phyloP scores from a whole-genome alignment of 2,888 invertebrate species.

The Xestia c-nigrum region DNA sequence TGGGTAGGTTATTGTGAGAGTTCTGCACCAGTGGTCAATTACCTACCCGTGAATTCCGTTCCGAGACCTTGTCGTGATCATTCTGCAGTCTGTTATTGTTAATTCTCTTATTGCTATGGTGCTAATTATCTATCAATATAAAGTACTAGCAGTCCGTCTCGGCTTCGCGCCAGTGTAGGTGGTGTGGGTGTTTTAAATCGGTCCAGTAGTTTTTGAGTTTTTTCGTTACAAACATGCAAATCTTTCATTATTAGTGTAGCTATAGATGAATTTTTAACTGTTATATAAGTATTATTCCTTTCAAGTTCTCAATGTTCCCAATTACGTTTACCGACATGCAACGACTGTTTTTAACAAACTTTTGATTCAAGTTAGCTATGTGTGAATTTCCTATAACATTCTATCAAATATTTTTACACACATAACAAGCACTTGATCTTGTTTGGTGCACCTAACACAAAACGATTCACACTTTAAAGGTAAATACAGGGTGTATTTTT shows the following conservation, averaged over 20 bases:
- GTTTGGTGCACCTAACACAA: not conserved
- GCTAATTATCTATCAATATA: not conserved
- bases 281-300: not conserved
- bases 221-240: too few species aligned
- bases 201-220: too few species aligned
- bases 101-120: not conserved
- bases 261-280: not conserved
- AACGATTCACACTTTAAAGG: not conserved
- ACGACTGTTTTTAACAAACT: conserved; percentile 8
- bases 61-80: not conserved
- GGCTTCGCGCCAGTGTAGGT: too few species aligned
- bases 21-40: not conserved
- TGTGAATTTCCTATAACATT: not conserved
- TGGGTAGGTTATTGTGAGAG: conserved; percentile 10
- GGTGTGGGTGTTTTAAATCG: too few species aligned
- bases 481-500: too few species aligned
- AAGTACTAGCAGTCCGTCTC: too few species aligned
- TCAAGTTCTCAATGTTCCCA: not conserved
- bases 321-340: not conserved
- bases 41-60: not conserved
- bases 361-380: not conserved
- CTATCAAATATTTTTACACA: not conserved
- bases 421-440: not conserved
- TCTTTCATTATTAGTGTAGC: too few species aligned
- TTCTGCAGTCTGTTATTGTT: not conserved